Evolutionary conservation across 2,888 invertebrate genomes (phyloP), one percentile per base, ranked within the genome.

Genomic region (Melieria crassipennis): DNA sequence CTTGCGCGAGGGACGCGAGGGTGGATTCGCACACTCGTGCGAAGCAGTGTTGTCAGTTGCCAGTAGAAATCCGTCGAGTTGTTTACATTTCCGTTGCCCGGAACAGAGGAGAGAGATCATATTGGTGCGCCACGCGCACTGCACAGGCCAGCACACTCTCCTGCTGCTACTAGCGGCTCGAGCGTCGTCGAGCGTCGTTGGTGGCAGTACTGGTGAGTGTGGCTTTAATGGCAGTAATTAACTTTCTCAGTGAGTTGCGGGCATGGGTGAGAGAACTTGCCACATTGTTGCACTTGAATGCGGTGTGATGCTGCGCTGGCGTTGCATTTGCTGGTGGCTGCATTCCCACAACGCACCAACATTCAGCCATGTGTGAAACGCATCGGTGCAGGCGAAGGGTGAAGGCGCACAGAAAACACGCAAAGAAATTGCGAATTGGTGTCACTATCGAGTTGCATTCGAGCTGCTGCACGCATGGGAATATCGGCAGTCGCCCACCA

Each of bases 161-260:
- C 46, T 56, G 46, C 43, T 47, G n/a, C 57, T 47, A 48, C 64
- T 30, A 64, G 30, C 65, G 43, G 13, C 42, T 30, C 4, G n/a
- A 7, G 10, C 45, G 5, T 63, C n/a, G n/a, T n/a, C n/a, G n/a
- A 42, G 6, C 48, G 10, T 13, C 30, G 10, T 43, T 6, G 46
- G 42, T 9, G 5, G 48, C 16, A 58, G 57, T 48, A 57, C 48
- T 16, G 7, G 56, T 30, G 52, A 46, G 56, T 72, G 61, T 52
- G 55, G 50, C 55, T 69, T 69, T 65, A 72, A 64, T 65, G 47
- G 56, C 60, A 61, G 61, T 69, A 72, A 72, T 69, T 69, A 72
- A 72, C 69, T 69, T 69, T 64, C 65, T 47, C 61, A 50, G 30
- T 45, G 52, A 30, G 46, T 61, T 62, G 58, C 13, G 48, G 10